Evolutionary conservation across 2,888 invertebrate genomes (phyloP).

Genomic region (Loripinus fragilis): DNA sequence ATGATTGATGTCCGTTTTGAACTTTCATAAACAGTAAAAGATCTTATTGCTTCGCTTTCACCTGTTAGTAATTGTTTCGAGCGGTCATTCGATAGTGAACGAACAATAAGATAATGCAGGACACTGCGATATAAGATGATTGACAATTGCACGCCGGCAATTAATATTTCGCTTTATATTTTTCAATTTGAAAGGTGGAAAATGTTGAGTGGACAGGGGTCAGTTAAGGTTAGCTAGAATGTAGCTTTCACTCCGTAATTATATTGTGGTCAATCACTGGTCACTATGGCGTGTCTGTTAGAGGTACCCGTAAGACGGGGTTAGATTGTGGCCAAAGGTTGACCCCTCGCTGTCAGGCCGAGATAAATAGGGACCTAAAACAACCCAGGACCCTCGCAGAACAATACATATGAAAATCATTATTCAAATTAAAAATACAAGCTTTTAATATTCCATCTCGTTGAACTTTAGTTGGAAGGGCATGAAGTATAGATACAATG

Average conservation of each 20-base stretch:
- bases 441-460: conserved; percentile 58
- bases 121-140: conserved; percentile 45
- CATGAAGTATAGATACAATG: conserved; percentile 6
- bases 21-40: conserved; percentile 58
- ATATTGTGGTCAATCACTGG: conserved; percentile 60
- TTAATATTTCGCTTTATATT: conserved; percentile 63
- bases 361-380: conserved; percentile 32
- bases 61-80: conserved; percentile 61
- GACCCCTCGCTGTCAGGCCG: conserved; percentile 58
- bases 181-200: conserved; percentile 51
- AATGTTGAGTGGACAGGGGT: conserved; percentile 59
- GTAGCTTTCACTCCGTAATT: conserved; percentile 59
- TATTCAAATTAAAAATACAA: conserved; percentile 65
- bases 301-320: conserved; percentile 53
- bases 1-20: conserved; percentile 60
- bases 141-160: conserved; percentile 48
- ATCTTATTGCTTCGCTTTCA: conserved; percentile 53
- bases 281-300: conserved; percentile 59
- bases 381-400: conserved; percentile 50
- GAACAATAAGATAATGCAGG: conserved; percentile 19
- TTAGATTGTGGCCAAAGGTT: conserved; percentile 63
- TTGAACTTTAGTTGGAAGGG: conserved; percentile 48
- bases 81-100: conserved; percentile 44
- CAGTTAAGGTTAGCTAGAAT: conserved; percentile 56
- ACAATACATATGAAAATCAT: conserved; percentile 60